Percentiles rank a stretch among this genome's conserved stretches.
Evolutionary conservation across 2,797 vertebrate species (phyloP).

Genomic region (Pachyuromys duprasi): DNA sequence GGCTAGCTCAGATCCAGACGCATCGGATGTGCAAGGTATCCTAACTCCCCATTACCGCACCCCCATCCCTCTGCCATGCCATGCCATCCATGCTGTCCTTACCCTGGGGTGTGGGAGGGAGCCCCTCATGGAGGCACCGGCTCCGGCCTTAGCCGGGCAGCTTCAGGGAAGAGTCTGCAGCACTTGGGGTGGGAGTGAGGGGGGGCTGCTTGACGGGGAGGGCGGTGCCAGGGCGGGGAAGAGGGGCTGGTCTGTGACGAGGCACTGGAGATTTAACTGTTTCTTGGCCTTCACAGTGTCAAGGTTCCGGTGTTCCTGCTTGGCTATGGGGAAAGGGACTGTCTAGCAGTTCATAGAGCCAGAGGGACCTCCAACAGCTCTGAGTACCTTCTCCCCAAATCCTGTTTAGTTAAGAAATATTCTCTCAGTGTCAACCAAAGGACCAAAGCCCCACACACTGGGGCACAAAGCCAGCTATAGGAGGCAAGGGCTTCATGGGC

Average conservation of each 20-base stretch:
- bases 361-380: background rate
- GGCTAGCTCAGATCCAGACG: background rate
- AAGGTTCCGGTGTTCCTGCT: background rate
- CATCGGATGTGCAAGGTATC: constrained; percentile 23
- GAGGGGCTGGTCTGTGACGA: constrained; percentile 80
- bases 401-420: constrained; percentile 57
- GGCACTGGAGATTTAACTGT: constrained; percentile 79
- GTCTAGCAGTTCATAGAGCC: constrained; percentile 18
- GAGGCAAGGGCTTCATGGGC: background rate
- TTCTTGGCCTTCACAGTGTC: constrained; percentile 74
- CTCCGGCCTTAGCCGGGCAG: constrained; percentile 72
- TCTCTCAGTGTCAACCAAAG: constrained; percentile 39
- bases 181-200: constrained; percentile 74
- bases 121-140: constrained; percentile 73
- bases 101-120: constrained; percentile 73
- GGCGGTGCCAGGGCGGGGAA: constrained; percentile 80
- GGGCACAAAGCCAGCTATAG: background rate
- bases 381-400: background rate
- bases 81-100: constrained; percentile 47
- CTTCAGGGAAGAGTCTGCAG: constrained; percentile 74
- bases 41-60: constrained; percentile 21
- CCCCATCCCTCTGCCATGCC: background rate
- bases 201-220: constrained; percentile 64
- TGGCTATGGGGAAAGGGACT: background rate
- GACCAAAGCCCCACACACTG: constrained; percentile 4